Evolutionary conservation across 2,888 invertebrate species (phyloP).

Genomic region (Nemapogon koenigi): DNA sequence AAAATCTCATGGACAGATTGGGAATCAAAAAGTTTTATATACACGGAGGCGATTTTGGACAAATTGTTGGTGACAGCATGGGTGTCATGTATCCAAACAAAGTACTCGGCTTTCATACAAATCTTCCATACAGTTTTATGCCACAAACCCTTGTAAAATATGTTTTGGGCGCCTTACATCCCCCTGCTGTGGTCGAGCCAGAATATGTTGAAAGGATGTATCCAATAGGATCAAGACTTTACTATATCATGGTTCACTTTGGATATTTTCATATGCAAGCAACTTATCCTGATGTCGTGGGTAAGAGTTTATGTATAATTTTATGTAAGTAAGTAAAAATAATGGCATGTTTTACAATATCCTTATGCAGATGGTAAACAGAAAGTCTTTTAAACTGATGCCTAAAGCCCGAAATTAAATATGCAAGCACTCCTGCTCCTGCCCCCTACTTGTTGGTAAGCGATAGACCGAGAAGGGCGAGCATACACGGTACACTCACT

Average conservation of each 20-base stretch:
- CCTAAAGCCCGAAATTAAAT: too few species aligned
- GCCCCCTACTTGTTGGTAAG: too few species aligned
- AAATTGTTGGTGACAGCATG: conserved; percentile 53
- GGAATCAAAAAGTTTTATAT: conserved; percentile 63
- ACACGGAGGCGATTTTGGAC: conserved; percentile 75
- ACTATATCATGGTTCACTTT: conserved; percentile 25
- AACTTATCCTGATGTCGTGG: conserved; percentile 76
- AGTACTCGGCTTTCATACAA: conserved; percentile 49
- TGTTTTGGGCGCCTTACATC: conserved; percentile 36
- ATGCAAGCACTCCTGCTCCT: too few species aligned
- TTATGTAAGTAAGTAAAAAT: too few species aligned
- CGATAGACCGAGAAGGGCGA: too few species aligned
- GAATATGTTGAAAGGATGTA: conserved; percentile 37
- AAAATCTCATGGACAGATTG: conserved; percentile 67
- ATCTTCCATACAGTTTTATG: conserved; percentile 41
- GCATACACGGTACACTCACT: too few species aligned
- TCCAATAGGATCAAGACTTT: conserved; percentile 26
- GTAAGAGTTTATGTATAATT: conserved; percentile 29
- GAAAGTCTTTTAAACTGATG: too few species aligned
- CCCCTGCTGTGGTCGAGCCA: conserved; percentile 37
- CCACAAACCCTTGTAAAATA: conserved; percentile 21
- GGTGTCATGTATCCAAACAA: conserved; percentile 61
- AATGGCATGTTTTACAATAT: too few species aligned
- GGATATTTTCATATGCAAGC: conserved; percentile 71
- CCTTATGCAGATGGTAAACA: too few species aligned